These are phyloP conservation scores for Seira sanloemensis DNA, from an alignment of 2,888 invertebrate genomes.

Conservation along the genomic window DNA sequence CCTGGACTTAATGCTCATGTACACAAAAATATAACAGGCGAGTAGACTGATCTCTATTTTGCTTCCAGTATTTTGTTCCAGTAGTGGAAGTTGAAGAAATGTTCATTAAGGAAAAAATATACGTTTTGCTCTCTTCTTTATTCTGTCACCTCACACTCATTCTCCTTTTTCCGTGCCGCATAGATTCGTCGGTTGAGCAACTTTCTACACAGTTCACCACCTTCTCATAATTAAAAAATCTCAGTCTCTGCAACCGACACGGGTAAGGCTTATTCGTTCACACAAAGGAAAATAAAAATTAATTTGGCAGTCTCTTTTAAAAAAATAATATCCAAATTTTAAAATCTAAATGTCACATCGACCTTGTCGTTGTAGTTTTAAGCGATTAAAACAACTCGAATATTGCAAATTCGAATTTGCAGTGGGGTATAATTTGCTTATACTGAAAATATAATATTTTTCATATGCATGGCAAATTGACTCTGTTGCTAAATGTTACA, in stretches of 20 bases:
- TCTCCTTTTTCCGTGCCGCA: background rate
- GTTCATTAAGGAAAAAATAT: background rate
- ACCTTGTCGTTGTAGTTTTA: too few species aligned
- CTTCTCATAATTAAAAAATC: constrained; percentile 59
- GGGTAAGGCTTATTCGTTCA: too few species aligned
- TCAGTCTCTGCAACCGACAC: too few species aligned
- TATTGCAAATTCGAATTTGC: too few species aligned
- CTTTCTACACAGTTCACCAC: constrained; percentile 58
- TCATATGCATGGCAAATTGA: too few species aligned
- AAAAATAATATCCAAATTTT: background rate
- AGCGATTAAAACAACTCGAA: too few species aligned
- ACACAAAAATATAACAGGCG: constrained; percentile 30
- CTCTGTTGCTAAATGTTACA: background rate
- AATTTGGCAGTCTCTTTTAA: background rate
- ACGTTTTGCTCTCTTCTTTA: background rate
- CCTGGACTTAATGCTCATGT: constrained; percentile 47
- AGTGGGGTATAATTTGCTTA: too few species aligned
- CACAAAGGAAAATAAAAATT: background rate
- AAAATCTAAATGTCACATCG: background rate
- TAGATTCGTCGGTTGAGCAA: constrained; percentile 25
- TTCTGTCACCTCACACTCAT: background rate
- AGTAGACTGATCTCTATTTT: background rate
- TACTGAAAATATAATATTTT: too few species aligned
- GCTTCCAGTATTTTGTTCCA: constrained; percentile 7
- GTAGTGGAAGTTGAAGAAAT: constrained; percentile 3